Evolutionary conservation across 2,113 vertebrate genomes (phyloP).

Genomic region (Tyto alba): DNA sequence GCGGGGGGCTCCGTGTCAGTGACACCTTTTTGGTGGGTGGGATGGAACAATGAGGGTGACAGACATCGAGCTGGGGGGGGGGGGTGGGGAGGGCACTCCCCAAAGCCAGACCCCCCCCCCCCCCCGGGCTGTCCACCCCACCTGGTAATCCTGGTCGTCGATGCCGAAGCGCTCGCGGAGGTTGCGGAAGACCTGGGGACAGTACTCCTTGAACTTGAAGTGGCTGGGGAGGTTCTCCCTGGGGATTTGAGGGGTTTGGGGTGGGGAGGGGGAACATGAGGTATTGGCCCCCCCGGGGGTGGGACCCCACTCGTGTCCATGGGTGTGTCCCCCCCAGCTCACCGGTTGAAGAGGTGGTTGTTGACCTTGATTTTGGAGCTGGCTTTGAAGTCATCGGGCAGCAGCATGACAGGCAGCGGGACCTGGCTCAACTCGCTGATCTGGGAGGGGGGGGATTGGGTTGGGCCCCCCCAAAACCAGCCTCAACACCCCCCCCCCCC

Average conservation of each 20-base stretch:
- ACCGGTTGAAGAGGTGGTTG: constrained; percentile 96
- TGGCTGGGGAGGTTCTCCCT: constrained; percentile 92
- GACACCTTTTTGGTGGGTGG: constrained; percentile 71
- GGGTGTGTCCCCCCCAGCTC: neutral
- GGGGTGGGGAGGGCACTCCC: too few relatives aligned
- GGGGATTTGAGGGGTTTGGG: neutral
- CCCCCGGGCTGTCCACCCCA: neutral
- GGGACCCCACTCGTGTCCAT: too few relatives aligned
- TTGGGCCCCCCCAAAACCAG: too few relatives aligned
- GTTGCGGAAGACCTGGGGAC: constrained; percentile 93
- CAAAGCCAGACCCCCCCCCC: too few relatives aligned
- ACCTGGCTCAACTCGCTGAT: constrained; percentile 89
- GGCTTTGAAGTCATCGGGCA: constrained; percentile 93
- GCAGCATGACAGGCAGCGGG: constrained; percentile 89
- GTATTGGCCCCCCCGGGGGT: too few relatives aligned
- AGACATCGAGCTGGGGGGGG: neutral
- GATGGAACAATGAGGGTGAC: too few relatives aligned
- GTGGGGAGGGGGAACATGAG: neutral
- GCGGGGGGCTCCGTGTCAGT: constrained; percentile 79
- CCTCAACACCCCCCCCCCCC: too few relatives aligned
- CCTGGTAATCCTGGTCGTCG: constrained; percentile 91
- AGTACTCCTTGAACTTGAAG: constrained; percentile 97
- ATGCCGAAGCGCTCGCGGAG: constrained; percentile 88
- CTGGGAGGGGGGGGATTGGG: constrained; percentile 71
- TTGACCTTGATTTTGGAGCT: constrained; percentile 93